Conservation (phyloP, 2,113 vertebrate species). For the Odobenus rosmarus region DNA sequence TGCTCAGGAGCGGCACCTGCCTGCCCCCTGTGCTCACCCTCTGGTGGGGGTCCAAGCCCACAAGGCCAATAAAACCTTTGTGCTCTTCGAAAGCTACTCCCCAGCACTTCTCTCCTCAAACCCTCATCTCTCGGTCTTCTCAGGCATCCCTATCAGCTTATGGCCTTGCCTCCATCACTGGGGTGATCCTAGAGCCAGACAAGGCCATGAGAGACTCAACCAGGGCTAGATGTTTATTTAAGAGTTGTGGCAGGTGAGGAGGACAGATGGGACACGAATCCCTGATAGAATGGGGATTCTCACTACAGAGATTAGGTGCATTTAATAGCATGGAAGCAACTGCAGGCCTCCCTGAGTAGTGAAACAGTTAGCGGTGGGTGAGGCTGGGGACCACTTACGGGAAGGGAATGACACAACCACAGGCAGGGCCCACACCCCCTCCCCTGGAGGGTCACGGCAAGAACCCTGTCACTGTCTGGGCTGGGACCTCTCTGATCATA, state of each 20-base stretch:
- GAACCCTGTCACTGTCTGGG: neutral
- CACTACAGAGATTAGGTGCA: neutral
- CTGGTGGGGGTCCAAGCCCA: neutral
- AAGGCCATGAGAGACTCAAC: neutral
- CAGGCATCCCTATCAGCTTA: neutral
- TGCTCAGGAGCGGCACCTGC: neutral
- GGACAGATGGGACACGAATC: neutral
- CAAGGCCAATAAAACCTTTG: neutral
- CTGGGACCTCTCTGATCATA: neutral
- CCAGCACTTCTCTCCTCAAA: neutral
- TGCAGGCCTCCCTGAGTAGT: neutral
- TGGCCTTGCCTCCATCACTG: neutral
- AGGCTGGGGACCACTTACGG: neutral
- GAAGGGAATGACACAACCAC: neutral
- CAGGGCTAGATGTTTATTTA: neutral
- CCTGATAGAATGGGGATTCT: neutral
- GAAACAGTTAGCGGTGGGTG: neutral
- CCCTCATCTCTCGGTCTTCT: fast-evolving
- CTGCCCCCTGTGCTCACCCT: fast-evolving
- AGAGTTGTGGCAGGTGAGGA: neutral
- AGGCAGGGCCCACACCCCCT: neutral
- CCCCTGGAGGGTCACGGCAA: too few species aligned
- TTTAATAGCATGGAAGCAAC: neutral
- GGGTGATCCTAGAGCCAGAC: neutral
- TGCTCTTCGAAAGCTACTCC: neutral